Evolutionary conservation across 2,113 vertebrate genomes (phyloP).

Genomic region (Pleuronectes platessa): DNA sequence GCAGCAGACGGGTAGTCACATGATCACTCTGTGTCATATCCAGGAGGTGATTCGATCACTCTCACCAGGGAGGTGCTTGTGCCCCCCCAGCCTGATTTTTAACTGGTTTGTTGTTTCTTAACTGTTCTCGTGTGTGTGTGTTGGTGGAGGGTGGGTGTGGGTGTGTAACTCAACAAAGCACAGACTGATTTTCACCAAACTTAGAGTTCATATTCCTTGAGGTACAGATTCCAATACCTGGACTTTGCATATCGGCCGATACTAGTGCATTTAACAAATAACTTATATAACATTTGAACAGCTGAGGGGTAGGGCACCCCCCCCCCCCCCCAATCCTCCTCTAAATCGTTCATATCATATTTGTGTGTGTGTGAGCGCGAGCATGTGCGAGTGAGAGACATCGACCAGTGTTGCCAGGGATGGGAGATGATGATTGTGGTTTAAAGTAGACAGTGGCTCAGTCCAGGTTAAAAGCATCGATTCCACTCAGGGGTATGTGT

Average conservation of each 20-base stretch:
- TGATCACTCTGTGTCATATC: conserved; percentile 25
- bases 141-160: background rate
- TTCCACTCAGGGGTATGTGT: conserved; percentile 16
- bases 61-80: background rate
- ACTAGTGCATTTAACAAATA: too few species aligned
- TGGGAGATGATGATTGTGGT: conserved; percentile 52
- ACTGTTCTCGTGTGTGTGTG: background rate
- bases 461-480: conserved; percentile 51
- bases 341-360: background rate
- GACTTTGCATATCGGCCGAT: background rate
- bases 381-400: conserved; percentile 25
- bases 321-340: background rate
- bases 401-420: conserved; percentile 55
- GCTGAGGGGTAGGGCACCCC: background rate
- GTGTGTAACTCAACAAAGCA: background rate
- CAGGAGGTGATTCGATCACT: background rate
- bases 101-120: background rate
- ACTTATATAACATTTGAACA: too few species aligned
- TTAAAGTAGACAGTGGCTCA: conserved; percentile 46
- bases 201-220: background rate
- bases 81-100: background rate
- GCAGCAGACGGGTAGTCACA: conserved; percentile 51
- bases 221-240: background rate
- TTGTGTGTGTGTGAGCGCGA: background rate
- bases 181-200: background rate